A percentile compares a stretch with the other conserved stretches of the same genome.
Conservation (phyloP, 2,888 invertebrate species). For the Tolmerus cingulatus region DNA sequence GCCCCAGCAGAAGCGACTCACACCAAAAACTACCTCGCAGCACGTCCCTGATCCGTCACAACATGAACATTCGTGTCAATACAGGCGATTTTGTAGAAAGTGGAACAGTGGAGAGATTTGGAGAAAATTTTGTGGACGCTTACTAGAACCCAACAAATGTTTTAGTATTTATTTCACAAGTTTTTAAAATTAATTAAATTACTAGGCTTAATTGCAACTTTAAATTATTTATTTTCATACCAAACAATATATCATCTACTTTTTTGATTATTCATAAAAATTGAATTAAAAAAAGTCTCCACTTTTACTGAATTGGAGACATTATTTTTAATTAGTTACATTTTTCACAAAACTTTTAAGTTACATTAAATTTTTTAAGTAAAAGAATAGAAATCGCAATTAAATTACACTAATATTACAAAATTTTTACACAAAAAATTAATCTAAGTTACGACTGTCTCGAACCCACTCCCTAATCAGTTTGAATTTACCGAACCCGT, state of each 20-base stretch:
- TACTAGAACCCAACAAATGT: neutral
- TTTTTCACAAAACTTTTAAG: neutral
- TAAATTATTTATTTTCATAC: neutral
- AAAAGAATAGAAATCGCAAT: neutral
- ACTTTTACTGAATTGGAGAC: neutral
- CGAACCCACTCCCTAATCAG: neutral
- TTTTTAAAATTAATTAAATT: neutral
- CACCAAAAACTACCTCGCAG: neutral
- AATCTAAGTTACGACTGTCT: too few species aligned
- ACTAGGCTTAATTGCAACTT: neutral
- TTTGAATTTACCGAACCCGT: neutral
- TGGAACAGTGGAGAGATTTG: neutral
- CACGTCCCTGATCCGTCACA: conserved; percentile 4
- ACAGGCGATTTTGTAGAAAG: neutral
- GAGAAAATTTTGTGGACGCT: neutral
- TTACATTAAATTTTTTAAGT: neutral
- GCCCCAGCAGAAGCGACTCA: neutral
- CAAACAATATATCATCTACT: neutral
- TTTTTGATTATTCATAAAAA: neutral
- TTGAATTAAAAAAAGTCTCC: neutral
- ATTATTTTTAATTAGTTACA: neutral
- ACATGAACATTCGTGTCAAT: neutral
- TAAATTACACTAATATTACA: neutral
- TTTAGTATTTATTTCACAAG: neutral
- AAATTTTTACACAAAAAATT: too few species aligned